phyloP scores from a whole-genome alignment of 2,888 invertebrate genomes.

The Bimastos eiseni region DNA sequence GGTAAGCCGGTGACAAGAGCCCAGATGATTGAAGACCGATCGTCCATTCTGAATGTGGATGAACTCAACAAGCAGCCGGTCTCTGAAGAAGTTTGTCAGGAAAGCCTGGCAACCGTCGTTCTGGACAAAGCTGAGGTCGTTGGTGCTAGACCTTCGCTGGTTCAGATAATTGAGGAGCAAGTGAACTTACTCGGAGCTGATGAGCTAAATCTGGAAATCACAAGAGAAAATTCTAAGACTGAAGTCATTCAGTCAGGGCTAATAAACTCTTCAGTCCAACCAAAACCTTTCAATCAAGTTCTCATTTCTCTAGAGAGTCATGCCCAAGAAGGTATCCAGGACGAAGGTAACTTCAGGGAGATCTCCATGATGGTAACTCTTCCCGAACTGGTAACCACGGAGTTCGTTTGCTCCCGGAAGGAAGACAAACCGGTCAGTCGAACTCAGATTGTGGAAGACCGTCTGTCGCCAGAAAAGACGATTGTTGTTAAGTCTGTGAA shows the following conservation, averaged over 20 bases:
- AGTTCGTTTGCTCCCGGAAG: neutral
- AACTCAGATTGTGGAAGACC: slow-evolving; percentile 31
- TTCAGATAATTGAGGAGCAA: slow-evolving; percentile 32
- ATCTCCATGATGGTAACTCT: slow-evolving; percentile 37
- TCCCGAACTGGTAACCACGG: neutral
- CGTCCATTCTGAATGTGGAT: slow-evolving; percentile 28
- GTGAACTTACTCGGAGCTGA: slow-evolving; percentile 34
- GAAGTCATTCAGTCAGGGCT: slow-evolving; percentile 32
- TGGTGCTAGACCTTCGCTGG: slow-evolving; percentile 36
- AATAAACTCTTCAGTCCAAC: neutral
- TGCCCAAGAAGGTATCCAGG: slow-evolving; percentile 36
- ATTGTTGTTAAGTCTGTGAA: neutral
- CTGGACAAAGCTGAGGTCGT: slow-evolving; percentile 34
- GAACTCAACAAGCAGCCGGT: slow-evolving; percentile 32
- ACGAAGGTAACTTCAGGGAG: slow-evolving; percentile 40
- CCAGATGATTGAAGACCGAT: neutral
- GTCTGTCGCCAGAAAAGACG: slow-evolving; percentile 9
- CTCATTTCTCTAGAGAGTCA: slow-evolving; percentile 33
- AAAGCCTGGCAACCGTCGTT: slow-evolving; percentile 30
- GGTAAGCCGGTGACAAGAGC: neutral
- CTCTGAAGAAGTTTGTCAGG: slow-evolving; percentile 32
- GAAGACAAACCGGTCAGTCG: neutral
- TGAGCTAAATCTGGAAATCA: slow-evolving; percentile 28
- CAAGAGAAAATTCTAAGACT: slow-evolving; percentile 32
- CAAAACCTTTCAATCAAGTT: slow-evolving; percentile 36